phyloP scores from a whole-genome alignment of 2,797 vertebrate species.

The Sphenodon punctatus region DNA sequence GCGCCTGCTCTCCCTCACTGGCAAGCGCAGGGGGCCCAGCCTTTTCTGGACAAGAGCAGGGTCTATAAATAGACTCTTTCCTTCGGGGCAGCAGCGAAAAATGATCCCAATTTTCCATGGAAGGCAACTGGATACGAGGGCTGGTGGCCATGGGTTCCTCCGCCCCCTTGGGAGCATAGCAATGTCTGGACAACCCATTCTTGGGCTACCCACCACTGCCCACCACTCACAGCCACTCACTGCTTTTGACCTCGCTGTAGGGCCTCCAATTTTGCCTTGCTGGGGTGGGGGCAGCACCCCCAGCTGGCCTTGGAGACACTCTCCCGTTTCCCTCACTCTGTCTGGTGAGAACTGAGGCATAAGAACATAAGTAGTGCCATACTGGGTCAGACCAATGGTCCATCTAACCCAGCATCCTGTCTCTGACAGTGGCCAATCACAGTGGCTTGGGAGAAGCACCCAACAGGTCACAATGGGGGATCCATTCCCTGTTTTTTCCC shows the following conservation, averaged over 20 bases:
- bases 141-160: not conserved
- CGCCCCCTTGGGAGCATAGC: too few species aligned
- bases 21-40: not conserved
- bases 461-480: too few species aligned
- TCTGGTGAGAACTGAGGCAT: too few species aligned
- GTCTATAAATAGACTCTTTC: not conserved
- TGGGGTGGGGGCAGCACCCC: not conserved
- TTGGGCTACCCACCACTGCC: too few species aligned
- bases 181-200: not conserved
- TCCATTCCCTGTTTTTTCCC: too few species aligned
- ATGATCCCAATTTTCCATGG: not conserved
- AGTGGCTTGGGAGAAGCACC: too few species aligned
- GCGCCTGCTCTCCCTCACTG: not conserved
- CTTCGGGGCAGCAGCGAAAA: not conserved
- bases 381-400: too few species aligned
- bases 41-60: not conserved
- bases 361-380: too few species aligned
- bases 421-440: too few species aligned
- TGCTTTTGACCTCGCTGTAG: not conserved
- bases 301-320: not conserved
- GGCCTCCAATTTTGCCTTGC: too few species aligned
- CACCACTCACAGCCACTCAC: not conserved
- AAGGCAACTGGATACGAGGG: not conserved
- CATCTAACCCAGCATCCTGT: too few species aligned
- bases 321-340: not conserved